Conservation (phyloP, 2,113 vertebrate species). For the Callipepla californica region DNA sequence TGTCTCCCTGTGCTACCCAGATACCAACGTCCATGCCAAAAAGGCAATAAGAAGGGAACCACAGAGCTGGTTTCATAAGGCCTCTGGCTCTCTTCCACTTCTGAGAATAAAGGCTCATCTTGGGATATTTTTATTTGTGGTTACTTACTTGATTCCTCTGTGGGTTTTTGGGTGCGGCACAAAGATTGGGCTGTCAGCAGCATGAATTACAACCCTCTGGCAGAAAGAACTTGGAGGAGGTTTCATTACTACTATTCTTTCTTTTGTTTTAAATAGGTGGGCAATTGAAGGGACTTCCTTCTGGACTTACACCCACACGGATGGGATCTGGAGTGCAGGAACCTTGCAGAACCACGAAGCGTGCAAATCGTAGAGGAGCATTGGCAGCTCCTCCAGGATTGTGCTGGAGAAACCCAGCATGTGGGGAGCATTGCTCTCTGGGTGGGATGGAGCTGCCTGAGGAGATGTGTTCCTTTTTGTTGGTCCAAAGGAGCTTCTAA, state of each 20-base stretch:
- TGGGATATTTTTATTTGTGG: background rate
- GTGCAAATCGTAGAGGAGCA: background rate
- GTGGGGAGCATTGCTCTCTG: background rate
- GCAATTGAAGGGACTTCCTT: background rate
- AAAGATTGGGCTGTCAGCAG: background rate
- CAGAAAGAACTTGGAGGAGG: background rate
- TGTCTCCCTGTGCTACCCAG: background rate
- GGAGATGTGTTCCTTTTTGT: background rate
- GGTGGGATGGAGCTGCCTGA: background rate
- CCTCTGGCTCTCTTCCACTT: background rate
- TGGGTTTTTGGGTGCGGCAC: background rate
- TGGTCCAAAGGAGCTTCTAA: background rate
- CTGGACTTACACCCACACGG: background rate
- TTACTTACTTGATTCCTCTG: background rate
- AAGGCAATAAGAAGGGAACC: background rate
- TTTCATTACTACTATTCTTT: background rate
- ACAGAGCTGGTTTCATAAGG: background rate
- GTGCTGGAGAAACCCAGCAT: background rate
- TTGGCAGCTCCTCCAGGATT: background rate
- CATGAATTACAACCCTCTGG: background rate
- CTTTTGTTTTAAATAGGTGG: background rate
- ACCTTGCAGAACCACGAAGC: background rate
- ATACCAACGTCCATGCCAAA: rapidly evolving
- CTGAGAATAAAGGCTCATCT: background rate
- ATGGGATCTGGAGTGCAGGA: background rate